These are phyloP conservation scores for Orientallactaga sibirica DNA, from an alignment of 2,797 vertebrate species.

Conservation along the genomic window DNA sequence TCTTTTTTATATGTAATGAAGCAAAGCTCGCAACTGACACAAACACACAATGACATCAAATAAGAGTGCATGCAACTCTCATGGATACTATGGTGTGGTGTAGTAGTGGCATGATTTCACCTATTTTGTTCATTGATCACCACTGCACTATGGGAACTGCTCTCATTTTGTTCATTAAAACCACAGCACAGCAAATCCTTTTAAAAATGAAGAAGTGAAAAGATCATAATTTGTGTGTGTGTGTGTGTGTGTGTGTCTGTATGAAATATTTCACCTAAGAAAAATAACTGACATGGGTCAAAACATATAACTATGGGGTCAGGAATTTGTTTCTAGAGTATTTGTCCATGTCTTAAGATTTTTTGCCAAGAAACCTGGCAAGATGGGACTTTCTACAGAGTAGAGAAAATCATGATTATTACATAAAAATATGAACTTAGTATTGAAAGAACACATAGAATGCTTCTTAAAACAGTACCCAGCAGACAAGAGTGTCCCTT, in stretches of 20 bases:
- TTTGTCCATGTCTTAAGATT: conserved; percentile 6
- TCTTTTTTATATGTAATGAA: background rate
- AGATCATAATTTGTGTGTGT: background rate
- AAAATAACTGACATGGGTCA: background rate
- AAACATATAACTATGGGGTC: background rate
- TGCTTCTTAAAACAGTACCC: background rate
- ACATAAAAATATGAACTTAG: background rate
- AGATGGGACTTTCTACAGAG: background rate
- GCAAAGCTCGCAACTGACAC: background rate
- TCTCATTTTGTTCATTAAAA: background rate
- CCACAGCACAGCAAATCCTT: background rate
- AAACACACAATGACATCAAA: background rate
- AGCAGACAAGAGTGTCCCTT: background rate
- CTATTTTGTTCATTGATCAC: background rate
- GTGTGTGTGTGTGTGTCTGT: too few relatives aligned
- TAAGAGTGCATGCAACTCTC: background rate
- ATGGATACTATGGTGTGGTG: background rate
- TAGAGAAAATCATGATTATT: background rate
- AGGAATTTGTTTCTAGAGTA: background rate
- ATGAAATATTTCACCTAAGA: background rate
- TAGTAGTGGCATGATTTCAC: background rate
- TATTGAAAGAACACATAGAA: background rate
- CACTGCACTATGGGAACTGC: too few relatives aligned
- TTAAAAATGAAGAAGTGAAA: background rate
- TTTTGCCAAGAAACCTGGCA: background rate